Evolutionary conservation across 2,888 invertebrate species (phyloP).

Genomic region (Thecophora atra): DNA sequence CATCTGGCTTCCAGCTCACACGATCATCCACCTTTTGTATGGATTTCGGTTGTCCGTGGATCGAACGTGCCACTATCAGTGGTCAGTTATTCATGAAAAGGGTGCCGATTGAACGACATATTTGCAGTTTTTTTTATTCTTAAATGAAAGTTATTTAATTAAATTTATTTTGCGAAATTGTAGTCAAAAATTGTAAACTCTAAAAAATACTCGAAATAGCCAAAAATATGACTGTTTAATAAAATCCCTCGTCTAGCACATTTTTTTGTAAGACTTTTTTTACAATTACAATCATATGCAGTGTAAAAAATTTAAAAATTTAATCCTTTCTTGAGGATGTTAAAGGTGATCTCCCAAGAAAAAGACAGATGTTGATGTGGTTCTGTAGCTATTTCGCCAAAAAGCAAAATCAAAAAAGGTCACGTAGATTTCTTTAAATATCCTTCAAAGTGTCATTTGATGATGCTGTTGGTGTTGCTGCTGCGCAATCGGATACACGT

Average conservation of each 20-base stretch:
- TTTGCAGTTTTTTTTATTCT: background rate
- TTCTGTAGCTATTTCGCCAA: background rate
- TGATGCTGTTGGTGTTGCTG: background rate
- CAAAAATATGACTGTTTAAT: background rate
- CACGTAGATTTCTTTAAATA: background rate
- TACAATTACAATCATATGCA: background rate
- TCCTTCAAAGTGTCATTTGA: background rate
- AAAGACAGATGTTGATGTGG: constrained; percentile 24
- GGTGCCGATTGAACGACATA: background rate
- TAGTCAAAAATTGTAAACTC: too few relatives aligned
- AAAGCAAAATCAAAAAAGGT: constrained; percentile 21
- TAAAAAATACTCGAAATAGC: too few relatives aligned
- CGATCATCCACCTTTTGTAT: constrained; percentile 33
- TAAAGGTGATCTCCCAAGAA: constrained; percentile 26
- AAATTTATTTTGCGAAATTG: too few relatives aligned
- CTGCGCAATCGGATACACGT: background rate
- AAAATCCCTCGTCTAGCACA: background rate
- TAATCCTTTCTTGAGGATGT: constrained; percentile 34
- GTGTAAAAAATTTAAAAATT: background rate
- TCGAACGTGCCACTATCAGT: constrained; percentile 25
- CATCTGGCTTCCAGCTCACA: constrained; percentile 32
- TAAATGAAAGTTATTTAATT: too few relatives aligned
- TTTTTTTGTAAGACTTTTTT: background rate
- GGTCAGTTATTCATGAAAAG: constrained; percentile 44
- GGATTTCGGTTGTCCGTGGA: constrained; percentile 23